These are phyloP conservation scores for Proisotoma minuta DNA, from an alignment of 2,888 invertebrate genomes.

Conservation along the genomic window DNA sequence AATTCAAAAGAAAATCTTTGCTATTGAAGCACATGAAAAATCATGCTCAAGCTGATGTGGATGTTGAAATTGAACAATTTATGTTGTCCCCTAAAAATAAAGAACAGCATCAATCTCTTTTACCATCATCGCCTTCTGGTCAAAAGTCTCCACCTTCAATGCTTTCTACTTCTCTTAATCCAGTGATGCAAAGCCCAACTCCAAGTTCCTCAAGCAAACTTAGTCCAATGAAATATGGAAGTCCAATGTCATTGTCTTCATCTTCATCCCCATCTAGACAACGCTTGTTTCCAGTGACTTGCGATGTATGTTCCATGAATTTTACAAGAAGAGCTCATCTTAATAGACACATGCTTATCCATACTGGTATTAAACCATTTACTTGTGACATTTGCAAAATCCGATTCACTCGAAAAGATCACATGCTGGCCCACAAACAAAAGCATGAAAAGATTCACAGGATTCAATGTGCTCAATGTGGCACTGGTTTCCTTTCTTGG, in stretches of 20 bases:
- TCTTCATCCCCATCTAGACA: not conserved
- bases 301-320: not conserved
- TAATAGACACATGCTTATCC: conserved; percentile 23
- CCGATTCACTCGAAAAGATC: conserved; percentile 17
- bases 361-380: conserved; percentile 23
- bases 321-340: conserved; percentile 26
- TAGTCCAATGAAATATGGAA: too few species aligned
- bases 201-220: not conserved
- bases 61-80: not conserved
- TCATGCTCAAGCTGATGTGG: not conserved
- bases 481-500: not conserved
- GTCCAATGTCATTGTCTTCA: too few species aligned
- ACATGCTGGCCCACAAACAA: conserved; percentile 15
- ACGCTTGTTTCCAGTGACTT: not conserved
- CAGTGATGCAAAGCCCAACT: not conserved
- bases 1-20: not conserved
- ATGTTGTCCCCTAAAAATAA: too few species aligned
- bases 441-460: conserved; percentile 19
- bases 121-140: not conserved
- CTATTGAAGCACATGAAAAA: not conserved
- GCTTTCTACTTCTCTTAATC: not conserved
- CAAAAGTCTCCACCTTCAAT: too few species aligned
- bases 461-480: conserved; percentile 8
- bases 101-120: too few species aligned
- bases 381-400: conserved; percentile 15